Evolutionary conservation across 30 jellyfish, hydroid and myxozoan species (phyloP).

Genomic region (Pseudorhiza aurosa): DNA sequence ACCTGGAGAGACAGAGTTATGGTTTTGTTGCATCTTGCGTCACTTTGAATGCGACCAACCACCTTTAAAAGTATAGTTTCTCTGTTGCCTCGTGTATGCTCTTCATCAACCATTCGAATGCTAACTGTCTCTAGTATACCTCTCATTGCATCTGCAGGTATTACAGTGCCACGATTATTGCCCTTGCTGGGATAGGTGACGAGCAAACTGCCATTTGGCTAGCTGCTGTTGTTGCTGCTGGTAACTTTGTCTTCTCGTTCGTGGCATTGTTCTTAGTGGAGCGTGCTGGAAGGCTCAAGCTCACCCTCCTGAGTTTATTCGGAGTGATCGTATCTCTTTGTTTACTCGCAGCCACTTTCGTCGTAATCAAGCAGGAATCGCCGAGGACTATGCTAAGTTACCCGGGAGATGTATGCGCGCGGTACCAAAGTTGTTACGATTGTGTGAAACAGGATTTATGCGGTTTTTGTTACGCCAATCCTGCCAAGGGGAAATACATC

Average conservation of each 20-base stretch:
- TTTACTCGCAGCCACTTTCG: slow-evolving; percentile 75
- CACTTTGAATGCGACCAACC: too few species aligned
- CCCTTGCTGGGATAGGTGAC: slow-evolving; percentile 86
- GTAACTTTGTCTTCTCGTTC: slow-evolving; percentile 76
- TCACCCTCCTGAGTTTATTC: slow-evolving; percentile 67
- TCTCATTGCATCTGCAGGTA: slow-evolving; percentile 60
- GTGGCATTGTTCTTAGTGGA: slow-evolving; percentile 66
- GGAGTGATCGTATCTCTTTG: slow-evolving; percentile 78
- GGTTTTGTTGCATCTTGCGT: too few species aligned
- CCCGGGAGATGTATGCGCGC: slow-evolving; percentile 39
- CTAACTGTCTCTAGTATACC: too few species aligned
- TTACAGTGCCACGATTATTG: slow-evolving; percentile 90
- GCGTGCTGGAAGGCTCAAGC: slow-evolving; percentile 78
- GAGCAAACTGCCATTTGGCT: slow-evolving; percentile 78
- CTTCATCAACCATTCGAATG: too few species aligned
- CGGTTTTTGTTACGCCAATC: slow-evolving; percentile 76
- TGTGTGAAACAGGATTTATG: slow-evolving; percentile 65
- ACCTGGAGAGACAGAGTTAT: too few species aligned
- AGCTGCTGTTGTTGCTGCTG: slow-evolving; percentile 88
- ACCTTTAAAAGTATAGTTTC: too few species aligned
- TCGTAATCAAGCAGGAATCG: slow-evolving; percentile 51
- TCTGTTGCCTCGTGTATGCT: too few species aligned
- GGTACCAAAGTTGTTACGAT: slow-evolving; percentile 27
- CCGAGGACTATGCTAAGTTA: slow-evolving; percentile 24
- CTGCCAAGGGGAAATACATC: not conserved